These are phyloP conservation scores for Oenanthe oenanthe DNA, from an alignment of 2,113 vertebrate genomes.

Conservation along the genomic window DNA sequence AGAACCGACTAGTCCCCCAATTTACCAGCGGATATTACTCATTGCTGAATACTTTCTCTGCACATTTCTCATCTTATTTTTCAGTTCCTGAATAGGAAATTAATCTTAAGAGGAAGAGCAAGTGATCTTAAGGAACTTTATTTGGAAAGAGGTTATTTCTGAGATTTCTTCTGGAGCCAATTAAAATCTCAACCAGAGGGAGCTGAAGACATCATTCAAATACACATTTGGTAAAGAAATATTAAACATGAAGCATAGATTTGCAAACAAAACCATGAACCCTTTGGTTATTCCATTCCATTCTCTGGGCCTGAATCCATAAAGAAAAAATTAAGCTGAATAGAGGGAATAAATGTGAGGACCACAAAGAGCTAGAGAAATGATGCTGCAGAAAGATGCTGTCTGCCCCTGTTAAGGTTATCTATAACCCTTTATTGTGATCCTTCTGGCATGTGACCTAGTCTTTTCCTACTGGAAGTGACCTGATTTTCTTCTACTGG, in stretches of 20 bases:
- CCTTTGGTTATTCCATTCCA: not conserved
- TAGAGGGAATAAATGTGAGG: not conserved
- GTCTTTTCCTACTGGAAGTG: not conserved
- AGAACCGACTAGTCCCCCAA: not conserved
- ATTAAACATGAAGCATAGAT: not conserved
- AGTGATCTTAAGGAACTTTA: not conserved
- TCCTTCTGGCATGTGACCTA: not conserved
- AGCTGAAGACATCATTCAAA: not conserved
- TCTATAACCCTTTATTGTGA: not conserved
- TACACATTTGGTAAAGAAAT: not conserved
- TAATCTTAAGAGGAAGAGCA: not conserved
- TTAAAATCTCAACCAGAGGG: not conserved
- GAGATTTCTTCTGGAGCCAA: not conserved
- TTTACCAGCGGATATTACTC: not conserved
- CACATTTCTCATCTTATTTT: not conserved
- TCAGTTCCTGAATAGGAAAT: not conserved
- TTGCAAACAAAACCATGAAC: not conserved
- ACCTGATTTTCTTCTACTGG: not conserved
- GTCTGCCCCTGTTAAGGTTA: not conserved
- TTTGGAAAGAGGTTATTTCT: not conserved
- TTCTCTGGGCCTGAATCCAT: not conserved
- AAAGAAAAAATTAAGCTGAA: not conserved
- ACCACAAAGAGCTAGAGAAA: not conserved
- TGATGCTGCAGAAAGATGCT: not conserved
- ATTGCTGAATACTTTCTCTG: not conserved